Evolutionary conservation across 2,888 invertebrate genomes (phyloP).

Genomic region (Trissonchulus latispiculum): DNA sequence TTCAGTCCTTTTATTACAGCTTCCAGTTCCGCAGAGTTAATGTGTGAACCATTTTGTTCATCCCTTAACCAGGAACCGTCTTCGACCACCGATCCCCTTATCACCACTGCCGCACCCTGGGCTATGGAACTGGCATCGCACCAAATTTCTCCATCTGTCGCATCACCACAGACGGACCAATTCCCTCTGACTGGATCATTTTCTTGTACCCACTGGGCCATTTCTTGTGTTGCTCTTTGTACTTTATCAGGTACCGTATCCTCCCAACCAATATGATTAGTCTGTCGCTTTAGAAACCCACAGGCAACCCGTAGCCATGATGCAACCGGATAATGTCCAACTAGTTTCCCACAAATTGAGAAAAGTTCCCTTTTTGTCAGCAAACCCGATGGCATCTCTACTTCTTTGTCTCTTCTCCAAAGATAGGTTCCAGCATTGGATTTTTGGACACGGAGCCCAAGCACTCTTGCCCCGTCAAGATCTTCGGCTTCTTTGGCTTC

Average conservation of each 20-base stretch:
- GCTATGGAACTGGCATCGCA: slow-evolving; percentile 1
- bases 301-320: neutral
- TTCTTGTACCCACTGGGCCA: neutral
- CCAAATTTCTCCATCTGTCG: too few species aligned
- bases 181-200: neutral
- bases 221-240: neutral
- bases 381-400: neutral
- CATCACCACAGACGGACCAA: neutral
- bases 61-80: neutral
- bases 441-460: neutral
- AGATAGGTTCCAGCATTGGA: neutral
- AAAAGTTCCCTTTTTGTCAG: neutral
- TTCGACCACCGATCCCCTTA: neutral
- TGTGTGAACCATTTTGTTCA: neutral
- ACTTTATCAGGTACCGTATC: neutral
- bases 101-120: neutral
- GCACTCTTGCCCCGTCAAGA: too few species aligned
- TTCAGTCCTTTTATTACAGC: neutral
- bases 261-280: neutral
- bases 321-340: slow-evolving; percentile 2
- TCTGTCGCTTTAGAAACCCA: neutral
- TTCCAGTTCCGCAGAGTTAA: slow-evolving; percentile 7
- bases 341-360: slow-evolving; percentile 5
- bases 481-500: too few species aligned
- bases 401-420: neutral